Evolutionary conservation across 2,113 vertebrate species (phyloP).

Genomic region (Neolamprologus kungweensis): DNA sequence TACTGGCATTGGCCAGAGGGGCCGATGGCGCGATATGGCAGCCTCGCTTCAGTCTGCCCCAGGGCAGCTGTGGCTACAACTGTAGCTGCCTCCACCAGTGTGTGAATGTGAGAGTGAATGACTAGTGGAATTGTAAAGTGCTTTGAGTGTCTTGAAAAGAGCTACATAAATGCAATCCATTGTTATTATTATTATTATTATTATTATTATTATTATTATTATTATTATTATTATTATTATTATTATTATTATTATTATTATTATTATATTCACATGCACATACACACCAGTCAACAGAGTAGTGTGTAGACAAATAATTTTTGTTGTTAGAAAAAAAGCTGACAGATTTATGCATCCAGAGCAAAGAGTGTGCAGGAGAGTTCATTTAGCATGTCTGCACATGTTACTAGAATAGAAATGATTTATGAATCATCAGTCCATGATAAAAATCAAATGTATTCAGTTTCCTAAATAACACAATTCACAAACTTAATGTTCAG

Average conservation of each 20-base stretch:
- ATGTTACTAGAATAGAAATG: not conserved
- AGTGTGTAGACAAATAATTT: not conserved
- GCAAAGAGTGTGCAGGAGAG: not conserved
- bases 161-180: not conserved
- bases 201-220: not conserved
- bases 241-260: not conserved
- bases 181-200: not conserved
- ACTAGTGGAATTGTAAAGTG: not conserved
- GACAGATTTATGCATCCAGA: not conserved
- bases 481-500: not conserved
- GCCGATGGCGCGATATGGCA: not conserved
- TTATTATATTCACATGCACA: not conserved
- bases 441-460: not conserved
- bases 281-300: not conserved
- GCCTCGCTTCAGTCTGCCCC: not conserved
- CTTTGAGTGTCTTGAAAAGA: rapidly evolving
- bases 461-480: not conserved
- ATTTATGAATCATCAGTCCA: not conserved
- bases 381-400: slow-evolving; percentile 17
- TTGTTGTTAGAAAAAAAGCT: not conserved
- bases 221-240: not conserved
- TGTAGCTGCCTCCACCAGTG: not conserved
- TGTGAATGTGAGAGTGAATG: not conserved
- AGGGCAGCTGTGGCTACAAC: not conserved
- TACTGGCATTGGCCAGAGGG: not conserved